Evolutionary conservation across 2,888 invertebrate genomes (phyloP).

Genomic region (Chrysolina americana): DNA sequence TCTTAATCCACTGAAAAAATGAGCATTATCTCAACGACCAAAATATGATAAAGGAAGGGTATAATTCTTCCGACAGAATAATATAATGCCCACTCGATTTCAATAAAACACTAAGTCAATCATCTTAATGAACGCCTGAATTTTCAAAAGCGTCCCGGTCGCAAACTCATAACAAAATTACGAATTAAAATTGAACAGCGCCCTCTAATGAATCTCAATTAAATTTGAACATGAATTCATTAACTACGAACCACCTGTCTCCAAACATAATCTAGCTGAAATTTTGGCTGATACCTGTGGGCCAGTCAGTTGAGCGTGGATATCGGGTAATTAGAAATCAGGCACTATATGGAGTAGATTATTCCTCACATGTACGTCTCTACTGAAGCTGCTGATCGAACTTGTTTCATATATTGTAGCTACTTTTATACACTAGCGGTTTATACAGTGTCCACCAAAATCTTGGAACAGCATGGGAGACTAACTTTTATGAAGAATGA

Average conservation of each 20-base stretch:
- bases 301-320: neutral
- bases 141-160: neutral
- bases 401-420: no score
- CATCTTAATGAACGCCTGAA: neutral
- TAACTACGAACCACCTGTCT: conserved; percentile 20
- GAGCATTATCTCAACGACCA: no score
- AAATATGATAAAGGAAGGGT: no score
- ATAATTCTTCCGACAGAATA: no score
- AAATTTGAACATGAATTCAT: conserved; percentile 4
- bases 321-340: neutral
- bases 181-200: neutral
- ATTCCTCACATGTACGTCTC: no score
- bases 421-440: no score
- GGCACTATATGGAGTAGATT: no score
- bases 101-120: neutral
- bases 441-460: no score
- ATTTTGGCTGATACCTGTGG: neutral
- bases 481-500: no score
- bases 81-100: neutral
- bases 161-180: conserved; percentile 13
- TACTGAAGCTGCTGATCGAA: no score
- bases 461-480: no score
- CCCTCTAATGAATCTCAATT: conserved; percentile 18
- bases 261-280: conserved; percentile 5
- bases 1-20: no score